Percentiles rank a stretch among this genome's conserved stretches.
phyloP scores from a whole-genome alignment of 2,113 vertebrate genomes.

The Mungos mungo region DNA sequence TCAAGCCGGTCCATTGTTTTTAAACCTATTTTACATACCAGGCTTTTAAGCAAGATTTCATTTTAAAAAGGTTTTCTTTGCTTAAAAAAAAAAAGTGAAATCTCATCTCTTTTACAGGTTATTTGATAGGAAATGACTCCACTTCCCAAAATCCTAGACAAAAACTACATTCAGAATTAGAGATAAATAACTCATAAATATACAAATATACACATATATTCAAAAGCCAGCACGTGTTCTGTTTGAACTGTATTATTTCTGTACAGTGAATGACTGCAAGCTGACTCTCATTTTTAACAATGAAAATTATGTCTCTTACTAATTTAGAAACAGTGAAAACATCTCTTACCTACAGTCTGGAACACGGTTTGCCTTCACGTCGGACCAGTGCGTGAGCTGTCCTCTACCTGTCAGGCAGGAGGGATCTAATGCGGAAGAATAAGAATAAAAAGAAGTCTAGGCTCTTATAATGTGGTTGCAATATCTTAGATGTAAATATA shows the following conservation, averaged over 20 bases:
- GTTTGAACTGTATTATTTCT: not conserved
- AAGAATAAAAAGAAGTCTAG: not conserved
- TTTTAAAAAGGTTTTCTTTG: not conserved
- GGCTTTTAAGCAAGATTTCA: not conserved
- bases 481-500: not conserved
- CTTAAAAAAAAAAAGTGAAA: not conserved
- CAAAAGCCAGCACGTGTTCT: not conserved
- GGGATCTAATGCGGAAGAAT: not conserved
- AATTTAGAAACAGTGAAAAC: not conserved
- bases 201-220: not conserved
- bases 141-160: not conserved
- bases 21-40: not conserved
- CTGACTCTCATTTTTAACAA: not conserved
- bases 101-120: not conserved
- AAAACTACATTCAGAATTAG: slow-evolving; percentile 27
- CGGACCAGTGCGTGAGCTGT: not conserved
- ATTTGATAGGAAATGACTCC: not conserved
- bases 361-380: not conserved
- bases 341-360: not conserved
- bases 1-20: not conserved
- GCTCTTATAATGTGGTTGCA: not conserved
- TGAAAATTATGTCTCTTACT: not conserved
- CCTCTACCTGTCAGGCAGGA: not conserved
- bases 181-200: not conserved
- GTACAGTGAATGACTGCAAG: not conserved